These are phyloP conservation scores for Trachelus iudaicus DNA, from an alignment of 2,888 invertebrate genomes.

Conservation along the genomic window DNA sequence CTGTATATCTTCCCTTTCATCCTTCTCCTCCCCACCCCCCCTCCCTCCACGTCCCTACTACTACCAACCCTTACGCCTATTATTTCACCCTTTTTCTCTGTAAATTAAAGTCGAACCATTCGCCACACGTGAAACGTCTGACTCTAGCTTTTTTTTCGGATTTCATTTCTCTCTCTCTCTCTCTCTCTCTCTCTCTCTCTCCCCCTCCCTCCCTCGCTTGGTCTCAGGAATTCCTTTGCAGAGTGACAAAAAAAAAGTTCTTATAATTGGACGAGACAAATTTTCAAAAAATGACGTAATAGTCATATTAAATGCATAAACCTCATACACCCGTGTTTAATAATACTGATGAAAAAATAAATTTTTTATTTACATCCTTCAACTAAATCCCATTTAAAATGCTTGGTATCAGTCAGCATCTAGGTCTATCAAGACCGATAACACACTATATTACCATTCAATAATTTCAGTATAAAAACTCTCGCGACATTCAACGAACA, in stretches of 20 bases:
- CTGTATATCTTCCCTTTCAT: constrained; percentile 4
- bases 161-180: no score
- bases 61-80: not conserved
- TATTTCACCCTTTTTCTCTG: constrained; percentile 13
- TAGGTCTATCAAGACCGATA: not conserved
- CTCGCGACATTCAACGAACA: not conserved
- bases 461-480: not conserved
- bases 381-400: not conserved
- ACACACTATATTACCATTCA: not conserved
- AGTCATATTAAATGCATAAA: not conserved
- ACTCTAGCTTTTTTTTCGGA: no score
- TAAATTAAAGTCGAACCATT: constrained; percentile 15
- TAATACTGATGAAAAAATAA: not conserved
- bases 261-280: not conserved
- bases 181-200: no score
- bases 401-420: not conserved
- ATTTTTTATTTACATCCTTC: not conserved
- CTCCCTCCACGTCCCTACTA: no score
- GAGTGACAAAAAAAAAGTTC: not conserved
- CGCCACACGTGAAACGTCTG: no score
- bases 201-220: constrained; percentile 2
- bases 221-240: not conserved
- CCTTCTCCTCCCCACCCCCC: no score
- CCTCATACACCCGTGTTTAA: not conserved
- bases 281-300: not conserved